Evolutionary conservation across 1,140 invertebrate genomes (phyloP).

Genomic region (Heliconius eleuchia): DNA sequence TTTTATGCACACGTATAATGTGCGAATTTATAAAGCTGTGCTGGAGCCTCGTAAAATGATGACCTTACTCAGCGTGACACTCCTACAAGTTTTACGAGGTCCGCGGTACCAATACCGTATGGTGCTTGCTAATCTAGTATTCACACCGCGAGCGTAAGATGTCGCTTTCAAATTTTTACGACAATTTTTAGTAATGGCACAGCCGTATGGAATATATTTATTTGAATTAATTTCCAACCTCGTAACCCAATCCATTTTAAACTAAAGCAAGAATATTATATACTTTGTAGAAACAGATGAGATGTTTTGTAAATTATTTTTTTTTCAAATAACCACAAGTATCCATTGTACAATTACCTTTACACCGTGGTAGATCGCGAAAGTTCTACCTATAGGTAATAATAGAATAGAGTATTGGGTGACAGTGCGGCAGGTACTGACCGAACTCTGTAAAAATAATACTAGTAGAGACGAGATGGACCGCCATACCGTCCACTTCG

Average conservation of each 20-base stretch:
- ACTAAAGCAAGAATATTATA: background rate
- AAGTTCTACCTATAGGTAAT: slow-evolving; percentile 8
- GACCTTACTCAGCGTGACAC: background rate
- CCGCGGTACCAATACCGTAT: background rate
- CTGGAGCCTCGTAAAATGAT: background rate
- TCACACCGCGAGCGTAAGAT: background rate
- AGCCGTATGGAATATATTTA: background rate
- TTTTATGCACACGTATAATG: background rate
- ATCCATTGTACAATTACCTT: slow-evolving; percentile 1
- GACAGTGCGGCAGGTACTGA: slow-evolving; percentile 20
- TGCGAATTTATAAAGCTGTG: background rate
- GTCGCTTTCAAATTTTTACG: background rate
- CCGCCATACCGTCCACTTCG: slow-evolving; percentile 34
- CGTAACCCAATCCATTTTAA: background rate
- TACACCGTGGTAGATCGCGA: slow-evolving; percentile 1
- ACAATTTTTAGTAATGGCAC: background rate
- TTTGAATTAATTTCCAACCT: background rate
- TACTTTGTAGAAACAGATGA: background rate
- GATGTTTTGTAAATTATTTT: background rate
- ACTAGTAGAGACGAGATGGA: background rate
- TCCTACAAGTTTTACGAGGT: background rate
- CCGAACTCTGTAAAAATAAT: slow-evolving; percentile 22
- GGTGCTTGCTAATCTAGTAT: background rate
- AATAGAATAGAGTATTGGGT: slow-evolving; percentile 19
- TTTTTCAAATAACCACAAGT: background rate